Percentiles rank a stretch among this genome's conserved stretches.
phyloP scores from a whole-genome alignment of 2,113 vertebrate genomes.

The Semicossyphus pulcher region DNA sequence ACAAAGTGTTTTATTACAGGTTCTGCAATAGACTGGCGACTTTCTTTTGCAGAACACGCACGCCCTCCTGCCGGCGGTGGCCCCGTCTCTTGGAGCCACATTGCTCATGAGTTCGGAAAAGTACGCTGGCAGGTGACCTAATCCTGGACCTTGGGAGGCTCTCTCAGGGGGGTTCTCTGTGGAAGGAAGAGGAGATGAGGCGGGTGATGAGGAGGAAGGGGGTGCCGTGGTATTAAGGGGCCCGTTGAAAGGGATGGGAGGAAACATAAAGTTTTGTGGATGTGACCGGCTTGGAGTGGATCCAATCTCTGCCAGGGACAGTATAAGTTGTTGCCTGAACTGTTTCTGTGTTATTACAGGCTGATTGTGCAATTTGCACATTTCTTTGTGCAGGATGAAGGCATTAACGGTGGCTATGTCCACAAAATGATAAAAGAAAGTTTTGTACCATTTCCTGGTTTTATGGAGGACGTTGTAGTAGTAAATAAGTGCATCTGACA shows the following conservation, averaged over 20 bases:
- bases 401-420: conserved; percentile 70
- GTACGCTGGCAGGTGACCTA: conserved; percentile 65
- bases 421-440: conserved; percentile 69
- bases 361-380: conserved; percentile 61
- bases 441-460: conserved; percentile 72
- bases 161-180: not conserved
- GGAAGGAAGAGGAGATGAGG: not conserved
- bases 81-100: conserved; percentile 47
- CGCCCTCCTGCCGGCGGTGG: conserved; percentile 55
- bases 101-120: conserved; percentile 67
- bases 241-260: conserved; percentile 3
- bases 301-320: conserved; percentile 63
- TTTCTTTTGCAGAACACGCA: conserved; percentile 70
- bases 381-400: conserved; percentile 68
- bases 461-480: conserved; percentile 73
- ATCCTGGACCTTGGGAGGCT: not conserved
- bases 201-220: not conserved
- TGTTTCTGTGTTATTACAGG: conserved; percentile 34
- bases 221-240: not conserved
- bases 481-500: conserved; percentile 68
- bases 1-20: conserved; percentile 69
- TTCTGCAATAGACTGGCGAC: conserved; percentile 65
- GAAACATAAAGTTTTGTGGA: conserved; percentile 47
- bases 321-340: conserved; percentile 66
- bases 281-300: conserved; percentile 48